These are phyloP conservation scores for Neocrepidodera transversa DNA, from an alignment of 2,888 invertebrate species.

Conservation along the genomic window DNA sequence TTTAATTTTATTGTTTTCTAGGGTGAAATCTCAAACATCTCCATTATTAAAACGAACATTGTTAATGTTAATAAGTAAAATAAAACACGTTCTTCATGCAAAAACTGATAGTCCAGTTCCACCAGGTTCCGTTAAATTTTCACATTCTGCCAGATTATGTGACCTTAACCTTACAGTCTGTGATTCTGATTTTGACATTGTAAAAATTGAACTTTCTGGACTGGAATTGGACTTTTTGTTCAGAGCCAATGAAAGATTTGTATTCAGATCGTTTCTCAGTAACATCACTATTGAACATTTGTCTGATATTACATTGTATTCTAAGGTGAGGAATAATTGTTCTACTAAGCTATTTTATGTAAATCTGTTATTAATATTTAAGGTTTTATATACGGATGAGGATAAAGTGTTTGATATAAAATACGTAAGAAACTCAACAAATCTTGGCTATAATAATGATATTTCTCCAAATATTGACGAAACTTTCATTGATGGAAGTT, in stretches of 20 bases:
- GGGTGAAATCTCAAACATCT: slow-evolving; percentile 49
- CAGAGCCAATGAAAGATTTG: slow-evolving; percentile 78
- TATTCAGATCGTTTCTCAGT: slow-evolving; percentile 73
- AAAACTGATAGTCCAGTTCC: slow-evolving; percentile 73
- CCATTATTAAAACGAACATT: slow-evolving; percentile 42
- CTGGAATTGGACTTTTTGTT: slow-evolving; percentile 80
- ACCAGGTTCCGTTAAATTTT: slow-evolving; percentile 77
- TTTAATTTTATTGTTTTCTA: slow-evolving; percentile 25
- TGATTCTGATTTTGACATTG: slow-evolving; percentile 73
- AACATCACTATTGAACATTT: slow-evolving; percentile 75
- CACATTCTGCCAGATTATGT: slow-evolving; percentile 70
- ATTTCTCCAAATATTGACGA: slow-evolving; percentile 61
- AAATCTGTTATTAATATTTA: too few relatives aligned
- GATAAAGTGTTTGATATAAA: slow-evolving; percentile 82
- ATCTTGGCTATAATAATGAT: slow-evolving; percentile 63
- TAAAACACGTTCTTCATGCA: slow-evolving; percentile 45
- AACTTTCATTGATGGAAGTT: slow-evolving; percentile 72
- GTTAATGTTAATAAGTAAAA: slow-evolving; percentile 46
- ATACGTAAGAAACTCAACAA: slow-evolving; percentile 73
- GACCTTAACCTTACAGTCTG: slow-evolving; percentile 71
- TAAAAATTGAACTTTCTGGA: slow-evolving; percentile 70
- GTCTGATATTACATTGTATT: slow-evolving; percentile 76
- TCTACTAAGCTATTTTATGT: too few relatives aligned
- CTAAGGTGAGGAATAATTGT: slow-evolving; percentile 67
- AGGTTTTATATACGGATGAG: slow-evolving; percentile 80